These are phyloP conservation scores for Hesperophylax magnus DNA, from an alignment of 1,140 invertebrate species.

Conservation along the genomic window DNA sequence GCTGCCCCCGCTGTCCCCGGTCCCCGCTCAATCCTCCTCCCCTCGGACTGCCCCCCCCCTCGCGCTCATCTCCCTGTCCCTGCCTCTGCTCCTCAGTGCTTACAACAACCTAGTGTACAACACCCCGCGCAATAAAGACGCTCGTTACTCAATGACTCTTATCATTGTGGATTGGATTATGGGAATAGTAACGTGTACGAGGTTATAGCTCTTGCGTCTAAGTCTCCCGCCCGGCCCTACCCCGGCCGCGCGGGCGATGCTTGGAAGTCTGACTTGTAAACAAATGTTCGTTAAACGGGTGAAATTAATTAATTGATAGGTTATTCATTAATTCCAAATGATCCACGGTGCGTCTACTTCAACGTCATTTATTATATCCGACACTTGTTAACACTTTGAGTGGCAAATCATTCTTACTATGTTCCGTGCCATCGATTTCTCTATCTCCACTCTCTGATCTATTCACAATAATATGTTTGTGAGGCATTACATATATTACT, in stretches of 20 bases:
- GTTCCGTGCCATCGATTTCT: not conserved
- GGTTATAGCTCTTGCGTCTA: constrained; percentile 56
- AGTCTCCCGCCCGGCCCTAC: constrained; percentile 14
- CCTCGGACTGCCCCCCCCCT: constrained; percentile 12
- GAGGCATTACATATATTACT: too few species aligned
- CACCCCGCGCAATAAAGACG: constrained; percentile 35
- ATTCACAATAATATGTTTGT: too few species aligned
- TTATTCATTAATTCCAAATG: constrained; percentile 7
- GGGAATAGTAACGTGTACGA: constrained; percentile 53
- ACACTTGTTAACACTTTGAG: constrained; percentile 12
- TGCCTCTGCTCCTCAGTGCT: constrained; percentile 43
- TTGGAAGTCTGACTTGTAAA: constrained; percentile 41
- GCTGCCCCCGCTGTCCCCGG: not conserved
- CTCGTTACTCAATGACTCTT: constrained; percentile 37
- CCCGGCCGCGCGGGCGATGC: not conserved
- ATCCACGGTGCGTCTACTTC: not conserved
- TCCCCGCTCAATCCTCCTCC: not conserved
- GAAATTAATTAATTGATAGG: constrained; percentile 33
- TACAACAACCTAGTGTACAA: constrained; percentile 50
- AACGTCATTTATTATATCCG: constrained; percentile 1
- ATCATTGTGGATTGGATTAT: constrained; percentile 46
- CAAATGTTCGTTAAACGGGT: constrained; percentile 41
- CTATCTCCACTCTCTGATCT: too few species aligned
- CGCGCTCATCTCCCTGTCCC: constrained; percentile 21
- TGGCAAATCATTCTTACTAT: constrained; percentile 1